Evolutionary conservation across 2,888 invertebrate genomes (phyloP).

Genomic region (Scaptomyza flava): DNA sequence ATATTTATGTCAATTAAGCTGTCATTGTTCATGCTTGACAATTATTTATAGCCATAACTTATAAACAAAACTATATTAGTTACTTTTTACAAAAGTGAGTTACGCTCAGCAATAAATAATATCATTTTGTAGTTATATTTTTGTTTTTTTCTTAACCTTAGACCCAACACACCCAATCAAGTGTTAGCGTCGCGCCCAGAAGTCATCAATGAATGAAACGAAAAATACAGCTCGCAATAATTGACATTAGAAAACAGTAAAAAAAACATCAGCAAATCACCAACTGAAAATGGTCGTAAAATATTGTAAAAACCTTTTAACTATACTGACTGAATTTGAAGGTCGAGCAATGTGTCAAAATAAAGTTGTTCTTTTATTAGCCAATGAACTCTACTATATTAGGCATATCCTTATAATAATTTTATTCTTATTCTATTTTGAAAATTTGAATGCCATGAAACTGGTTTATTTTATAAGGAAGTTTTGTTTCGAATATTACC

Average conservation of each 20-base stretch:
- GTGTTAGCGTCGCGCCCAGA: slow-evolving; percentile 16
- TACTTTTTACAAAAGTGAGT: slow-evolving; percentile 20
- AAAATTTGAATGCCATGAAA: slow-evolving; percentile 30
- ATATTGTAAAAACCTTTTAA: slow-evolving; percentile 42
- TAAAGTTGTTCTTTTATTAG: slow-evolving; percentile 15
- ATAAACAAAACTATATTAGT: slow-evolving; percentile 24
- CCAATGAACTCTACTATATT: too few species aligned
- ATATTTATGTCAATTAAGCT: slow-evolving; percentile 40
- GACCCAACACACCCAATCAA: slow-evolving; percentile 36
- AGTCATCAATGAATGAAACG: slow-evolving; percentile 3
- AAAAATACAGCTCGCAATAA: slow-evolving; percentile 15
- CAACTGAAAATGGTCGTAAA: slow-evolving; percentile 3
- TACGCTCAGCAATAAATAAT: slow-evolving; percentile 3
- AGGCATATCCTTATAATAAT: too few species aligned
- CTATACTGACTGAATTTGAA: slow-evolving; percentile 38
- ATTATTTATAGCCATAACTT: slow-evolving; percentile 9
- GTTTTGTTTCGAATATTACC: slow-evolving; percentile 56
- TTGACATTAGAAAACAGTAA: slow-evolving; percentile 20
- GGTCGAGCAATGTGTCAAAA: slow-evolving; percentile 15
- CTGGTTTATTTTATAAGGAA: slow-evolving; percentile 62
- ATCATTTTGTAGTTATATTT: neutral
- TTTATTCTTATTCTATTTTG: neutral
- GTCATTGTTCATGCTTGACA: slow-evolving; percentile 23
- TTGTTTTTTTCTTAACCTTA: slow-evolving; percentile 25
- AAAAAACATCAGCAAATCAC: slow-evolving; percentile 22